These are phyloP conservation scores for Proteles cristata DNA, from an alignment of 2,113 vertebrate genomes.

Conservation along the genomic window DNA sequence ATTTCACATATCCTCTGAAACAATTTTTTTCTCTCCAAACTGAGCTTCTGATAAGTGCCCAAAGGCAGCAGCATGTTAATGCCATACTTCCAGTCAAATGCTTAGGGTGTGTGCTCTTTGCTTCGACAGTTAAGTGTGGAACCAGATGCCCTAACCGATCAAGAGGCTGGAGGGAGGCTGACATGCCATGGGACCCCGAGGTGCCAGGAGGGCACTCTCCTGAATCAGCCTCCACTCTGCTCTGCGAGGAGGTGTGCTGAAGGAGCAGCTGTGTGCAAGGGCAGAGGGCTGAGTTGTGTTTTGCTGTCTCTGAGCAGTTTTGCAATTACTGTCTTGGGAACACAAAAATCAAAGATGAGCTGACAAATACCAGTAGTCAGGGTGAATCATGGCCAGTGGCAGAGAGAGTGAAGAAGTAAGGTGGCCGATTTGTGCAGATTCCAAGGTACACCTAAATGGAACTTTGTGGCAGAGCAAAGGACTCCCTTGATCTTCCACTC, in stretches of 20 bases:
- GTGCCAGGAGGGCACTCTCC: not conserved
- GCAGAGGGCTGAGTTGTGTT: not conserved
- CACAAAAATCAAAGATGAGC: not conserved
- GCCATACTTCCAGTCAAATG: not conserved
- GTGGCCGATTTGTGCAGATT: conserved; percentile 24
- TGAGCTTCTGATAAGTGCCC: not conserved
- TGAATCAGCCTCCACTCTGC: not conserved
- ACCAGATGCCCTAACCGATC: not conserved
- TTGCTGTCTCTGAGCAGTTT: not conserved
- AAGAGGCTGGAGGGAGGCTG: not conserved
- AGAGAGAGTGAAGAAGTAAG: not conserved
- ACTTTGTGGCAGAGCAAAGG: not conserved
- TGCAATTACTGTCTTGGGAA: conserved; percentile 6
- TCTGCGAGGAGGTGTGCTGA: not conserved
- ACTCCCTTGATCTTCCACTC: not conserved
- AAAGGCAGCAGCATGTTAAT: not conserved
- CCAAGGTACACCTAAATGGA: conserved; percentile 1
- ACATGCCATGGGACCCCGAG: not conserved
- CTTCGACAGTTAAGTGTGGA: not conserved
- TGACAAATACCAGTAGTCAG: not conserved
- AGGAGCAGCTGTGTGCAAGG: not conserved
- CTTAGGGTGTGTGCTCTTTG: not conserved
- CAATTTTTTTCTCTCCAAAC: not conserved
- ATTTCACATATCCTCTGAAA: not conserved
- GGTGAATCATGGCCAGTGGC: not conserved